Evolutionary conservation across 2,888 invertebrate species (phyloP).

Genomic region (Mechanitis messenoides): DNA sequence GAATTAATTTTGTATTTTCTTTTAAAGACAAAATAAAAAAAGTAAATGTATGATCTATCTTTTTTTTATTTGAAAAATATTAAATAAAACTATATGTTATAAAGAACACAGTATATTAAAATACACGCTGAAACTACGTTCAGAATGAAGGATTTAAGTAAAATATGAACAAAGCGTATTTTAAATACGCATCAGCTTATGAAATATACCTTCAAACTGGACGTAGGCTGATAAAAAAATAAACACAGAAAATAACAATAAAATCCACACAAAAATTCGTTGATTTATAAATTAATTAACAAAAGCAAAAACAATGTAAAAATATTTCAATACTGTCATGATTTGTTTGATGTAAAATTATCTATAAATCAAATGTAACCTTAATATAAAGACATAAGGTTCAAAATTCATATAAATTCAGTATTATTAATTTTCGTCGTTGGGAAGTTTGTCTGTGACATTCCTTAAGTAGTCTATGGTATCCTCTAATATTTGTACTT

Average conservation of each 20-base stretch:
- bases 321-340: conserved; percentile 29
- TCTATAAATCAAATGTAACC: conserved; percentile 12
- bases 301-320: conserved; percentile 23
- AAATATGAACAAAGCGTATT: not conserved
- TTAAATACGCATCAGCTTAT: not conserved
- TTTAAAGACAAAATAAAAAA: conserved; percentile 14
- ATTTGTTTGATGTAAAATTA: conserved; percentile 18
- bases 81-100: not conserved
- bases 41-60: not conserved
- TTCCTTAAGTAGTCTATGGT: conserved; percentile 59
- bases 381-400: conserved; percentile 11
- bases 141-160: not conserved
- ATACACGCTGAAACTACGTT: not conserved
- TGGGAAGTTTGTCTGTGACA: conserved; percentile 46
- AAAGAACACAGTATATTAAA: conserved; percentile 1
- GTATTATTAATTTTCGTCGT: conserved; percentile 25
- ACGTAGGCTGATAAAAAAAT: not conserved
- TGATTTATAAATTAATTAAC: conserved; percentile 19
- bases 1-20: conserved; percentile 18
- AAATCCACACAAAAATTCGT: conserved; percentile 22
- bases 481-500: conserved; percentile 64
- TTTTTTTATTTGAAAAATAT: not conserved
- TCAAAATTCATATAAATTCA: conserved; percentile 14
- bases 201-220: not conserved
- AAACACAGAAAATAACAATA: conserved; percentile 8